Conservation (phyloP, 2,888 invertebrate genomes). For the Baccha elongata region DNA sequence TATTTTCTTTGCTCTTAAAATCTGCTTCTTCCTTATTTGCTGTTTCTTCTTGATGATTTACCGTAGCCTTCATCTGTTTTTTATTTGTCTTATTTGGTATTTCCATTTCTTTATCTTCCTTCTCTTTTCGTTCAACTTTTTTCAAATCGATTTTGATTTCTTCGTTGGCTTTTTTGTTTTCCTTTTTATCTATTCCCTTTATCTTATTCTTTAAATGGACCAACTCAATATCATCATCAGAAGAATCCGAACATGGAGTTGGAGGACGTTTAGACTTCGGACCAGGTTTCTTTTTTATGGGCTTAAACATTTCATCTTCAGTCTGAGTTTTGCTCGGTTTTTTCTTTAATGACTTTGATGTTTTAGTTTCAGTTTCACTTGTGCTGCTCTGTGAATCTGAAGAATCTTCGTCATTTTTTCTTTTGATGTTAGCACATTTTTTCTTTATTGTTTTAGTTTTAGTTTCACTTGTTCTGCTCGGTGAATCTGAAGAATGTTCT, state of each 20-base stretch:
- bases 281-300: slow-evolving; percentile 42
- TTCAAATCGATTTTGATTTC: neutral
- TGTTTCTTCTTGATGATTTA: neutral
- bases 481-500: too few species aligned
- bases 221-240: slow-evolving; percentile 50
- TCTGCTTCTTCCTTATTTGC: neutral
- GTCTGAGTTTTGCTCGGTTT: too few species aligned
- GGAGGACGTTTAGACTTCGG: slow-evolving; percentile 41
- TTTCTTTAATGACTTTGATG: too few species aligned
- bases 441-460: slow-evolving; percentile 49
- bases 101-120: neutral
- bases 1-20: neutral
- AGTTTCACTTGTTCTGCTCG: too few species aligned
- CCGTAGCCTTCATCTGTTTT: neutral
- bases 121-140: neutral
- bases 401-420: neutral
- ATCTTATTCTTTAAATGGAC: slow-evolving; percentile 36
- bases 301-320: neutral
- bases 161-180: neutral
- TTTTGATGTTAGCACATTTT: too few species aligned
- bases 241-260: slow-evolving; percentile 17
- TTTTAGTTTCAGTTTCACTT: neutral
- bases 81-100: too few species aligned
- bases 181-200: neutral
- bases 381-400: neutral